Evolutionary conservation across 1,140 invertebrate species (phyloP).

Genomic region (Meteorus sp.): DNA sequence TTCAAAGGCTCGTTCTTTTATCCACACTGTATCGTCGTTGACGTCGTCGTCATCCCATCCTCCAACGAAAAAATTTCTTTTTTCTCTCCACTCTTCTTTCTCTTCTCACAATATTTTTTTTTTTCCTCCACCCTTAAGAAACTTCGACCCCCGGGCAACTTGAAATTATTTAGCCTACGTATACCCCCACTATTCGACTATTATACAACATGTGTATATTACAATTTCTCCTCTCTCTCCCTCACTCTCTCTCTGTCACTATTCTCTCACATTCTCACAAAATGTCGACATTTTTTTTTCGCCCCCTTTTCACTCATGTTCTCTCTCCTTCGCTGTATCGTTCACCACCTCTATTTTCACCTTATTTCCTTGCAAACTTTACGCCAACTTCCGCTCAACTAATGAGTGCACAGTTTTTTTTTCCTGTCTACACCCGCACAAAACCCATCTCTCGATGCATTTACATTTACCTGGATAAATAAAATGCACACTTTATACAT

Average conservation of each 20-base stretch:
- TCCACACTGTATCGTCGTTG: slow-evolving; percentile 1
- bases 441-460: too few relatives aligned
- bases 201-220: too few relatives aligned
- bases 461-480: too few relatives aligned
- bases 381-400: slow-evolving; percentile 24
- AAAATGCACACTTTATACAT: too few relatives aligned
- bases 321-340: too few relatives aligned
- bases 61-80: not conserved
- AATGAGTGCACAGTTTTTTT: slow-evolving; percentile 17
- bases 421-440: too few relatives aligned
- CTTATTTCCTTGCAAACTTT: slow-evolving; percentile 23
- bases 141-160: slow-evolving; percentile 14
- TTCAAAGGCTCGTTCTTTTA: slow-evolving; percentile 24
- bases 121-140: slow-evolving; percentile 1
- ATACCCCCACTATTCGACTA: not conserved
- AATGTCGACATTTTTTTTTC: not conserved
- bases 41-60: too few relatives aligned
- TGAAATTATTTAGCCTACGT: slow-evolving; percentile 31
- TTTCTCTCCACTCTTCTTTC: not conserved
- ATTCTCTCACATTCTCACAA: not conserved
- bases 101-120: slow-evolving; percentile 4
- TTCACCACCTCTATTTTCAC: slow-evolving; percentile 25
- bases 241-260: not conserved
- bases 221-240: not conserved
- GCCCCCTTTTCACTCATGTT: too few relatives aligned